Evolutionary conservation across 2,113 vertebrate species (phyloP).

Genomic region (Tylochromis polylepis): DNA sequence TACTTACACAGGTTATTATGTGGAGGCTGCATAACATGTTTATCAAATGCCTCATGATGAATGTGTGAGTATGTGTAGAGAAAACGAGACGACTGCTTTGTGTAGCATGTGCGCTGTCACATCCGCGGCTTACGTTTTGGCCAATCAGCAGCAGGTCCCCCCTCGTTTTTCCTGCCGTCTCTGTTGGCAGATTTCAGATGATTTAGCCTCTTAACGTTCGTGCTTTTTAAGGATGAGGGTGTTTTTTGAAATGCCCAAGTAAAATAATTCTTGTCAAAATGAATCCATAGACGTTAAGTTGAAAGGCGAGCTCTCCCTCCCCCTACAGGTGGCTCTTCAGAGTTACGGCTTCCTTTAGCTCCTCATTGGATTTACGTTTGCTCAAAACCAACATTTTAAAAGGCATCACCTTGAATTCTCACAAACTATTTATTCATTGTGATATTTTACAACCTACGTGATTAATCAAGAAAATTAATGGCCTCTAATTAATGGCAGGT

Average conservation of each 20-base stretch:
- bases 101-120: not conserved
- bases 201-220: rapidly evolving
- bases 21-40: not conserved
- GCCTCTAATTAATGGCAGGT: not conserved
- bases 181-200: not conserved
- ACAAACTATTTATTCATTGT: not conserved
- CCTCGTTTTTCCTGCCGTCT: not conserved
- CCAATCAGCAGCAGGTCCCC: not conserved
- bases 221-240: rapidly evolving
- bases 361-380: not conserved
- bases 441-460: not conserved
- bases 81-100: not conserved
- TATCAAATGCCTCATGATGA: constrained; percentile 12
- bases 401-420: not conserved
- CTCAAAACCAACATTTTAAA: not conserved
- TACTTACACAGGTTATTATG: constrained; percentile 30
- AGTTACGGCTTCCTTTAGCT: rapidly evolving
- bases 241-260: rapidly evolving
- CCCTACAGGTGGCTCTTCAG: not conserved
- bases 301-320: too few species aligned
- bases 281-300: rapidly evolving
- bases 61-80: not conserved
- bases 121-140: rapidly evolving
- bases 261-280: not conserved
- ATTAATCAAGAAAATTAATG: not conserved